These are phyloP conservation scores for Anorthoa munda DNA, from an alignment of 2,888 invertebrate species.

Conservation along the genomic window DNA sequence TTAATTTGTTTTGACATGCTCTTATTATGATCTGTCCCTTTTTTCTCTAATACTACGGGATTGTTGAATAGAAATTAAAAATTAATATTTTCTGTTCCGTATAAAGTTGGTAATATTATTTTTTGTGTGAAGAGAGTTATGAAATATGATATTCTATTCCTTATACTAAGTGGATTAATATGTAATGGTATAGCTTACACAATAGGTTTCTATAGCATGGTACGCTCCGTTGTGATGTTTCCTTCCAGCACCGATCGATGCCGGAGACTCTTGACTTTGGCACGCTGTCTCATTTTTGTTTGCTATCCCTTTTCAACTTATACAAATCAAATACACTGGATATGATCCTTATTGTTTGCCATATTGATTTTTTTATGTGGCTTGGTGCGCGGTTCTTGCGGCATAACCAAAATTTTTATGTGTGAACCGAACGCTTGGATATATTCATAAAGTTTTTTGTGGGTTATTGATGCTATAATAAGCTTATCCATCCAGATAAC, in stretches of 20 bases:
- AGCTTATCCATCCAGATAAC: slow-evolving; percentile 15
- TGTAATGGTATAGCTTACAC: slow-evolving; percentile 63
- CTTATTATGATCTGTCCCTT: slow-evolving; percentile 79
- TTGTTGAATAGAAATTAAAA: slow-evolving; percentile 45
- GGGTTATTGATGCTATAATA: slow-evolving; percentile 34
- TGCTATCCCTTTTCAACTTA: slow-evolving; percentile 83
- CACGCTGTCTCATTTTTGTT: slow-evolving; percentile 80
- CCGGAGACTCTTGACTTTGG: slow-evolving; percentile 88
- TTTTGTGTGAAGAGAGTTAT: slow-evolving; percentile 59
- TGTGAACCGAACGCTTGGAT: slow-evolving; percentile 59
- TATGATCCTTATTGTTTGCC: slow-evolving; percentile 86
- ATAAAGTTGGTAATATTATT: slow-evolving; percentile 48
- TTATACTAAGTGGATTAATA: slow-evolving; percentile 70
- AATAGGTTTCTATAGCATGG: slow-evolving; percentile 64
- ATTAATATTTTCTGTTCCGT: slow-evolving; percentile 27
- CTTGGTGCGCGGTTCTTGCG: slow-evolving; percentile 72
- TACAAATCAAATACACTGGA: slow-evolving; percentile 79
- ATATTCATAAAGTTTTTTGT: slow-evolving; percentile 59
- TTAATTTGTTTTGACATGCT: slow-evolving; percentile 90
- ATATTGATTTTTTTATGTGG: slow-evolving; percentile 88
- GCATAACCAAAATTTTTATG: slow-evolving; percentile 67
- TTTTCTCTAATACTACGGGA: slow-evolving; percentile 63
- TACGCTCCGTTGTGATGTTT: slow-evolving; percentile 66
- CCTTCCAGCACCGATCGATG: slow-evolving; percentile 85
- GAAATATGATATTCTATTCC: slow-evolving; percentile 80